These are phyloP conservation scores for Helleia helle DNA, from an alignment of 2,888 invertebrate species.

Conservation along the genomic window DNA sequence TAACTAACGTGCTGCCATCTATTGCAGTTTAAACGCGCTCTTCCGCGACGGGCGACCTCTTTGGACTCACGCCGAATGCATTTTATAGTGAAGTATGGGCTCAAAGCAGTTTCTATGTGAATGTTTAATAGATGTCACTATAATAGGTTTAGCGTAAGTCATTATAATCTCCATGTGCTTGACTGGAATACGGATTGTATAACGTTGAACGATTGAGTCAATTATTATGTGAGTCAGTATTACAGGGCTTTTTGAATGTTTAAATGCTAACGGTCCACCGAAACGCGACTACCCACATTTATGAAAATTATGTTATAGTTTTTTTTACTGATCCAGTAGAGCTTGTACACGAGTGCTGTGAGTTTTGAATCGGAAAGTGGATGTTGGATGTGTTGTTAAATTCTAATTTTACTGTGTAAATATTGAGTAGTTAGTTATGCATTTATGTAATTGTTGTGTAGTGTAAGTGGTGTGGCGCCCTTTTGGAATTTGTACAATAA, in stretches of 20 bases:
- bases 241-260: conserved; percentile 43
- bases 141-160: conserved; percentile 29
- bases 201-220: conserved; percentile 30
- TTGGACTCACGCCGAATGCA: conserved; percentile 34
- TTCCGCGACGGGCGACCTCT: conserved; percentile 8
- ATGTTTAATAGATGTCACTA: conserved; percentile 54
- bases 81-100: conserved; percentile 54
- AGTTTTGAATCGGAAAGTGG: conserved; percentile 16
- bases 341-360: not conserved
- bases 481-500: conserved; percentile 6
- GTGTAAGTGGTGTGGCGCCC: conserved; percentile 18
- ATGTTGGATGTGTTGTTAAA: conserved; percentile 20
- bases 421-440: conserved; percentile 35
- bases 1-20: conserved; percentile 15
- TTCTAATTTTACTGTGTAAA: conserved; percentile 44
- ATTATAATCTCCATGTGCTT: conserved; percentile 40
- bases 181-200: conserved; percentile 21
- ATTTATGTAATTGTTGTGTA: conserved; percentile 32
- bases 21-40: conserved; percentile 15
- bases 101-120: conserved; percentile 67
- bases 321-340: too few species aligned
- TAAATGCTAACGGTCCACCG: not conserved
- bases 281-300: not conserved
- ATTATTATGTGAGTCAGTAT: conserved; percentile 66
- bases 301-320: not conserved